Evolutionary conservation across 2,888 invertebrate genomes (phyloP).

Genomic region (Taenaris catops): DNA sequence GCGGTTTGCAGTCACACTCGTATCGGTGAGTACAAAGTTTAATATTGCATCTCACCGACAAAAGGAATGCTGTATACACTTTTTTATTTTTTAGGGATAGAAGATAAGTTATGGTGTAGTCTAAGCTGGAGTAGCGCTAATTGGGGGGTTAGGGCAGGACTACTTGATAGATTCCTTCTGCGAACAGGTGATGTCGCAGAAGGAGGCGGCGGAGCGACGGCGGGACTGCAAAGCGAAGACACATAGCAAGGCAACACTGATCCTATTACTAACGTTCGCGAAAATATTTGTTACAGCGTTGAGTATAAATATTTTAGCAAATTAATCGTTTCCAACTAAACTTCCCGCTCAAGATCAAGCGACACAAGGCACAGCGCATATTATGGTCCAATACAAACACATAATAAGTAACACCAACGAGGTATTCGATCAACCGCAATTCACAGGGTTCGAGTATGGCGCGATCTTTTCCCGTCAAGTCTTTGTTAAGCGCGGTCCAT

Average conservation of each 20-base stretch:
- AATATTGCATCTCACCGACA: too few relatives aligned
- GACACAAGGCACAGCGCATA: slow-evolving; percentile 70
- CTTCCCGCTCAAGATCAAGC: slow-evolving; percentile 46
- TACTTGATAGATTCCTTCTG: too few relatives aligned
- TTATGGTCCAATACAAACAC: slow-evolving; percentile 65
- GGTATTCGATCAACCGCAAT: slow-evolving; percentile 38
- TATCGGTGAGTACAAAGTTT: too few relatives aligned
- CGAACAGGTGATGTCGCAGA: too few relatives aligned
- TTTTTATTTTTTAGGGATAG: too few relatives aligned
- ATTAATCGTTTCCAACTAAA: slow-evolving; percentile 37
- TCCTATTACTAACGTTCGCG: slow-evolving; percentile 53
- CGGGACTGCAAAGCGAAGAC: slow-evolving; percentile 76
- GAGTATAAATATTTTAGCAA: slow-evolving; percentile 47
- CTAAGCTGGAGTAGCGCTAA: too few relatives aligned
- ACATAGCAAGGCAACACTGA: slow-evolving; percentile 78
- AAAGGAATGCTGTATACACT: too few relatives aligned
- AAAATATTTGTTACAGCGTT: slow-evolving; percentile 49
- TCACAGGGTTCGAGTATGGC: slow-evolving; percentile 42
- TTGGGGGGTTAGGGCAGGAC: too few relatives aligned
- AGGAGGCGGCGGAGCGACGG: too few relatives aligned
- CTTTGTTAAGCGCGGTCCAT: slow-evolving; percentile 68
- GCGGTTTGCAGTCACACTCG: too few relatives aligned
- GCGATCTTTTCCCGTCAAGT: slow-evolving; percentile 42
- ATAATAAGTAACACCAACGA: slow-evolving; percentile 51
- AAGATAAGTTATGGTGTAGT: too few relatives aligned